These are phyloP conservation scores for Silurus lanzhouensis DNA, from an alignment of 2,797 vertebrate species.

Conservation along the genomic window DNA sequence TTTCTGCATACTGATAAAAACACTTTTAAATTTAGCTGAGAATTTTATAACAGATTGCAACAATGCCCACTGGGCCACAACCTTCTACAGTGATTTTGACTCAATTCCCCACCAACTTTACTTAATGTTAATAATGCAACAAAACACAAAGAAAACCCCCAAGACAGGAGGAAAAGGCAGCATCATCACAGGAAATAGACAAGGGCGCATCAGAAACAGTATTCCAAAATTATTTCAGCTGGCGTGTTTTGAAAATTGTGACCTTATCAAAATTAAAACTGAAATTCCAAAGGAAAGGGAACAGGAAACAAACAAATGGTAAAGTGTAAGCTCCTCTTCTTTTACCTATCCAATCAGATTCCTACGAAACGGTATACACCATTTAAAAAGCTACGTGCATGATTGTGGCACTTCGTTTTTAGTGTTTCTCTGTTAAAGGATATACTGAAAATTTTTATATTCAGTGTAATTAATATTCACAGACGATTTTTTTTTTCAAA, in stretches of 20 bases:
- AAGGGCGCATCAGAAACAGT: background rate
- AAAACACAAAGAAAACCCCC: background rate
- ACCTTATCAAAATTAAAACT: background rate
- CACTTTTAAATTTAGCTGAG: background rate
- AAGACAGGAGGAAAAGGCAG: background rate
- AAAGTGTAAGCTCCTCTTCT: background rate
- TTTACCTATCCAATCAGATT: slow-evolving; percentile 5
- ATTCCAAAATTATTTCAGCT: background rate
- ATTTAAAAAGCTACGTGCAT: slow-evolving; percentile 14
- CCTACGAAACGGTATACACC: background rate
- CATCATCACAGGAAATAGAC: background rate
- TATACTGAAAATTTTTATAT: too few relatives aligned
- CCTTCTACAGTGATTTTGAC: background rate
- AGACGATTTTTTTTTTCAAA: too few relatives aligned
- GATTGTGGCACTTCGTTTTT: background rate
- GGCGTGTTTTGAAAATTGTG: background rate
- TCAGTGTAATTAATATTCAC: too few relatives aligned
- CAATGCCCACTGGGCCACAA: background rate
- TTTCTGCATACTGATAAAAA: too few relatives aligned
- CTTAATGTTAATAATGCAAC: background rate
- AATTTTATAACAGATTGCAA: background rate
- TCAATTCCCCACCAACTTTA: background rate
- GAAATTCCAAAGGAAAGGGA: background rate
- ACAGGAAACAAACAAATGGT: background rate
- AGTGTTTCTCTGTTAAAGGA: too few relatives aligned